Base-by-base conservation (phyloP, 30 jellyfish, hydroid and myxozoan species). In the Cassiopea andromeda region DNA sequence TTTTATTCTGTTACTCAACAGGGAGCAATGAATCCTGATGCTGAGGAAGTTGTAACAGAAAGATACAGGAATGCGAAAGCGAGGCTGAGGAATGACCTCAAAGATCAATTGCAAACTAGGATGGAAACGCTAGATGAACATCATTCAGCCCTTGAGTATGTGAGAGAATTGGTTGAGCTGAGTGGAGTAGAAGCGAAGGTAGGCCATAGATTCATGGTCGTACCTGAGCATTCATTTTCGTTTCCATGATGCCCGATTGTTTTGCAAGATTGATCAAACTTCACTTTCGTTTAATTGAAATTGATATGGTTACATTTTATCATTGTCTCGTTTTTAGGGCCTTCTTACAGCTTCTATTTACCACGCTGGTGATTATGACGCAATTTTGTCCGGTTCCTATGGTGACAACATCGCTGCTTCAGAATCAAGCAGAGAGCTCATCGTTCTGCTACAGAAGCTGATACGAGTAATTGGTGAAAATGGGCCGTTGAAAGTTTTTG, bases 11-110 rank as follows among this genome's bases (percentile, higher is more conserved):
- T 66, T 54, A 57, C 46, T 85, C 82, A 72, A 47, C 48, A 95
- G 99, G 99, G 97, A 19, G 99, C 99, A 17, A 50, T 87, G 94
- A 95, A 95, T 84, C 98, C 98, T 1, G 99, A 95, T 67, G 99
- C 99, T 9, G 98, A 95, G 69, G 98, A 92, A 67, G 75, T 97
- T 3, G 93, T 95, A 5, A 70, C 99, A 58, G 96, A 95, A 67
- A 93, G 94, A 66, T 92, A 79, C 92, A 83, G 87, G 38, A 85
- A 78, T 76, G 97, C 98, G 69, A 95, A 95, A 70, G 60, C 71
- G 75, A 68, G 97, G 75, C 64, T 94, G 88, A 84, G 91, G 66
- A 87, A 83, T 57, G 98, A 91, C 15, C 90, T 95, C 70, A 81
- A 84, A 54, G 99, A 95, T 57, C 98, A 95, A 50, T 85, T 91